Conservation (phyloP, 2,888 invertebrate species). For the Sinotaia quadrata region DNA sequence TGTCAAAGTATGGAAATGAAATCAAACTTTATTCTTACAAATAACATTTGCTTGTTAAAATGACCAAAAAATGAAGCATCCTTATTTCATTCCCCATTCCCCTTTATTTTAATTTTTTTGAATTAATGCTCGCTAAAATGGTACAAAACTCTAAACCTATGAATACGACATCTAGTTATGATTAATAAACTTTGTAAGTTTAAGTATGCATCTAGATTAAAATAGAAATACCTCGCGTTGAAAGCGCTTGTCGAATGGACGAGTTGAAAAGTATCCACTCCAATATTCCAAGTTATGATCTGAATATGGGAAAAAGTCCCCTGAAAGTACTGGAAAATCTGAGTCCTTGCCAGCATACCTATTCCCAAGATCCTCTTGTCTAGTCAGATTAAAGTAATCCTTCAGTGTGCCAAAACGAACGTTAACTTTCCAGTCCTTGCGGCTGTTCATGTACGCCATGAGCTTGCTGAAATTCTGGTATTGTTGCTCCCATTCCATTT, state of each 20-base stretch:
- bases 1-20: too few species aligned
- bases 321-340: slow-evolving; percentile 82
- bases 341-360: slow-evolving; percentile 36
- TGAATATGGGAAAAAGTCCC: slow-evolving; percentile 97
- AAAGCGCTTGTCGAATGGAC: slow-evolving; percentile 79
- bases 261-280: slow-evolving; percentile 96
- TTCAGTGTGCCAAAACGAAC: slow-evolving; percentile 85
- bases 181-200: too few species aligned
- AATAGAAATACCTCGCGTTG: slow-evolving; percentile 77
- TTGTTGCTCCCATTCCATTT: slow-evolving; percentile 94
- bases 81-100: too few species aligned
- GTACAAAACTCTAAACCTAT: too few species aligned
- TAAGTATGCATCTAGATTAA: too few species aligned
- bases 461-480: slow-evolving; percentile 90
- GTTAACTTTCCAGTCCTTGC: slow-evolving; percentile 76
- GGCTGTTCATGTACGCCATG: slow-evolving; percentile 89
- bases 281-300: slow-evolving; percentile 90
- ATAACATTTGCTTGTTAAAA: too few species aligned
- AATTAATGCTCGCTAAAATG: too few species aligned
- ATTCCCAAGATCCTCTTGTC: slow-evolving; percentile 69
- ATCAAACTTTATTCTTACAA: too few species aligned
- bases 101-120: too few species aligned
- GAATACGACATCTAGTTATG: too few species aligned
- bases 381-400: slow-evolving; percentile 87
- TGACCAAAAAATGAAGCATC: too few species aligned